Conservation (phyloP, 1,140 invertebrate species). For the Drosophila mauritiana region DNA sequence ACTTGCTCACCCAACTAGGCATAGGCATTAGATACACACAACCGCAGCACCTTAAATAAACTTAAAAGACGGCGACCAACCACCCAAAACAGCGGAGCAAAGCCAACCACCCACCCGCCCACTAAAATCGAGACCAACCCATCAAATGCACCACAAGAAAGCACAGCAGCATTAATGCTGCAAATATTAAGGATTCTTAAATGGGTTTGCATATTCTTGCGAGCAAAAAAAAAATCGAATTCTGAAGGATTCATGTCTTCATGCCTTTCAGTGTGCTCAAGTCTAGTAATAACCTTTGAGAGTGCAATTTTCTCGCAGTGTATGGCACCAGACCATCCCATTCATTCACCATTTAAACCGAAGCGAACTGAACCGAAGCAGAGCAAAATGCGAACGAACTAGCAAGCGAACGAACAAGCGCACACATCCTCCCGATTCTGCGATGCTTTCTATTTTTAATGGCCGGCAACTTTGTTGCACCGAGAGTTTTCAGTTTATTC, state of each 20-base stretch:
- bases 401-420: slow-evolving; percentile 2
- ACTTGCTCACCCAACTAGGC: slow-evolving; percentile 4
- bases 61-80: slow-evolving; percentile 42
- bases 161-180: background rate
- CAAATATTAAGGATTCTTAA: background rate
- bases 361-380: slow-evolving; percentile 22
- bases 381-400: slow-evolving; percentile 12
- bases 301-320: slow-evolving; percentile 3
- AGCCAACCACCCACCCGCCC: slow-evolving; percentile 31
- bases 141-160: slow-evolving; percentile 22
- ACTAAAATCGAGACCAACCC: slow-evolving; percentile 23
- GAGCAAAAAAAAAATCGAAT: no score
- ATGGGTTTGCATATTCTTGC: no score
- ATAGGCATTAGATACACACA: slow-evolving; percentile 43
- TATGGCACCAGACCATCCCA: slow-evolving; percentile 21
- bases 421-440: slow-evolving; percentile 22
- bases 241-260: no score
- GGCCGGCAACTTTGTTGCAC: slow-evolving; percentile 40
- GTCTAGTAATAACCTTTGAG: no score
- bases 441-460: slow-evolving; percentile 45
- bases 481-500: slow-evolving; percentile 36
- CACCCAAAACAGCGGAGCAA: slow-evolving; percentile 24
- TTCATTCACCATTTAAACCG: slow-evolving; percentile 41
- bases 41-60: slow-evolving; percentile 48
- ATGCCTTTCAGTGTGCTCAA: no score